These are phyloP conservation scores for Dendrolimus pini DNA, from an alignment of 2,888 invertebrate genomes.

Conservation along the genomic window DNA sequence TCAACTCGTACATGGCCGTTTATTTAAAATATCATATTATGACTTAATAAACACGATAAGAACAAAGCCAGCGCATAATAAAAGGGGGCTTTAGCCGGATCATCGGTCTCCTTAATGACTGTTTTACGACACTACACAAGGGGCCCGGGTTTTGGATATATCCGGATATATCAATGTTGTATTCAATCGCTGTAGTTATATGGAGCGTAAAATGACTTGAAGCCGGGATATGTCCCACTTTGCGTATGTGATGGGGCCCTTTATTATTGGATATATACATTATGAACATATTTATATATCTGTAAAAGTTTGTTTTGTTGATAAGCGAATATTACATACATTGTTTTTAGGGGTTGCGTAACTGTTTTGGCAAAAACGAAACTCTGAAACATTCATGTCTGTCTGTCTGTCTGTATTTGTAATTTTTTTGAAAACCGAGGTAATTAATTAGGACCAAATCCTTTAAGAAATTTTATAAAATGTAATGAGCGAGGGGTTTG, in stretches of 20 bases:
- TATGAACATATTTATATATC: background rate
- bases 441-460: no score
- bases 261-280: slow-evolving; percentile 8
- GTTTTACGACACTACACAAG: slow-evolving; percentile 12
- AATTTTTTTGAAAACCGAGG: no score
- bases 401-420: no score
- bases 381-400: no score
- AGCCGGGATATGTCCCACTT: slow-evolving; percentile 2
- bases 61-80: background rate
- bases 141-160: slow-evolving; percentile 2
- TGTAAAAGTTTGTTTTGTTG: background rate
- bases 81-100: background rate
- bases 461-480: no score
- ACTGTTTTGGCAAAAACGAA: no score
- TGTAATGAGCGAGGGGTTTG: no score
- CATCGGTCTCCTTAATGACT: slow-evolving; percentile 2
- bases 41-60: background rate
- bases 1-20: no score
- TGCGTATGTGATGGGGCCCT: background rate
- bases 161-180: slow-evolving; percentile 27
- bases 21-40: no score
- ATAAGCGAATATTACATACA: no score
- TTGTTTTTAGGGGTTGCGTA: no score
- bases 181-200: slow-evolving; percentile 29
- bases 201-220: slow-evolving; percentile 29